These are phyloP conservation scores for Drosophila orena DNA, from an alignment of 1,140 invertebrate species.

Conservation along the genomic window DNA sequence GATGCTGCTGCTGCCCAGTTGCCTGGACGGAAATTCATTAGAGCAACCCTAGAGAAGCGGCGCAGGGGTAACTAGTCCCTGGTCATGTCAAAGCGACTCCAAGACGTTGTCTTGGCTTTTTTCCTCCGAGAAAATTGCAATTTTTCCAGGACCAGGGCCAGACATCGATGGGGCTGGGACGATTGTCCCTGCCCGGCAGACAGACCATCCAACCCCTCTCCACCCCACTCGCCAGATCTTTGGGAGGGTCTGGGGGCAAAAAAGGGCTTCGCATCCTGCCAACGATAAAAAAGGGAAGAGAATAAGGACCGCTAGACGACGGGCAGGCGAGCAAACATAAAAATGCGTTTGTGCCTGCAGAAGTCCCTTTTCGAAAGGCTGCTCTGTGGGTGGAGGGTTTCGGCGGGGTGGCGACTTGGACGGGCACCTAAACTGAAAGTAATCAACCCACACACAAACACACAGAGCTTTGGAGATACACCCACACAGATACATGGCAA, in stretches of 20 bases:
- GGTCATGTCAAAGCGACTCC: constrained; percentile 75
- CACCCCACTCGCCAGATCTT: background rate
- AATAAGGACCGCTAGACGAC: constrained; percentile 68
- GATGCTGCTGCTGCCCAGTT: constrained; percentile 57
- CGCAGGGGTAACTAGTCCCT: constrained; percentile 29
- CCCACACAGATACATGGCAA: constrained; percentile 19
- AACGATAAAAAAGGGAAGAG: constrained; percentile 29
- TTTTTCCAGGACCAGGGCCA: constrained; percentile 51
- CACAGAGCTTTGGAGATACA: constrained; percentile 20
- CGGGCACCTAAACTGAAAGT: constrained; percentile 79
- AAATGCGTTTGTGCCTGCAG: constrained; percentile 79
- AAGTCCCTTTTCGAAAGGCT: constrained; percentile 61
- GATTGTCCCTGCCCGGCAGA: constrained; percentile 66
- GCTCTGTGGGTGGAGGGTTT: constrained; percentile 19
- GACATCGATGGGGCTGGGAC: constrained; percentile 46
- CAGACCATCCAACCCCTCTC: constrained; percentile 10
- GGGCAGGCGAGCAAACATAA: constrained; percentile 76
- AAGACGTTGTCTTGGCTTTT: constrained; percentile 79
- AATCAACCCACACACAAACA: constrained; percentile 75
- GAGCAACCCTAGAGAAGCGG: constrained; percentile 50
- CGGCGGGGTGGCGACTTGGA: constrained; percentile 24
- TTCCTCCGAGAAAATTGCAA: constrained; percentile 74
- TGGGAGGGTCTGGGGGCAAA: constrained; percentile 29
- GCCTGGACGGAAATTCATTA: constrained; percentile 81
- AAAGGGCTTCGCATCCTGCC: constrained; percentile 75